phyloP scores from a whole-genome alignment of 2,888 invertebrate species.

The Ochropacha duplaris region DNA sequence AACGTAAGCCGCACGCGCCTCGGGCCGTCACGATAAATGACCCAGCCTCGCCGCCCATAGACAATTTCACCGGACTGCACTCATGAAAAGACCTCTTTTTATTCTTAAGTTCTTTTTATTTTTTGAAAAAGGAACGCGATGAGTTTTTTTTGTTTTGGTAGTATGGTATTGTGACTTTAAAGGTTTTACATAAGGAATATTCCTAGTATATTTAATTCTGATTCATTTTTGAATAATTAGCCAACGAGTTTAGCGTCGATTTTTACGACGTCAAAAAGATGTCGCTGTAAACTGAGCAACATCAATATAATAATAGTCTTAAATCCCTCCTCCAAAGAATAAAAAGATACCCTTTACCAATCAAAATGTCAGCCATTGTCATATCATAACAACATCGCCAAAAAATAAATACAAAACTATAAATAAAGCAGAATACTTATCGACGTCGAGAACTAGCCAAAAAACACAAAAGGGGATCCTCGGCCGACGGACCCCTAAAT shows the following conservation, averaged over 20 bases:
- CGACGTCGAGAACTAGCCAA: slow-evolving; percentile 38
- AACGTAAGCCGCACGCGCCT: slow-evolving; percentile 45
- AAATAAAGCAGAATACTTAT: slow-evolving; percentile 33
- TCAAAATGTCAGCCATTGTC: background rate
- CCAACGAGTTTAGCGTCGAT: no score
- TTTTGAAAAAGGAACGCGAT: slow-evolving; percentile 38
- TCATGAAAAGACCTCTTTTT: slow-evolving; percentile 61
- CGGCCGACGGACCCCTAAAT: slow-evolving; percentile 56
- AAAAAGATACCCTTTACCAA: background rate
- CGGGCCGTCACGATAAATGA: slow-evolving; percentile 76
- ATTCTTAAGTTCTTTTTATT: slow-evolving; percentile 30
- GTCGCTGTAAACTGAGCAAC: no score
- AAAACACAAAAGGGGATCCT: slow-evolving; percentile 49
- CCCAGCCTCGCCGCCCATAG: slow-evolving; percentile 64
- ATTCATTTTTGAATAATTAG: no score
- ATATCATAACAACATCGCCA: slow-evolving; percentile 13
- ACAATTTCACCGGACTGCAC: slow-evolving; percentile 67
- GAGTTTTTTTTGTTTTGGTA: slow-evolving; percentile 8
- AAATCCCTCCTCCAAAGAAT: no score
- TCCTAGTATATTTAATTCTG: background rate
- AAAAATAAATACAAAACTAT: slow-evolving; percentile 39
- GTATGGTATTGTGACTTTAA: background rate
- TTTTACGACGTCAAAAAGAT: no score
- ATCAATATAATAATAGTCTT: no score
- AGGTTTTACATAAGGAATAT: background rate